Evolutionary conservation across 2,797 vertebrate species (phyloP), one percentile per base, ranked within the genome.

Genomic region (Notolabrus celidotus): DNA sequence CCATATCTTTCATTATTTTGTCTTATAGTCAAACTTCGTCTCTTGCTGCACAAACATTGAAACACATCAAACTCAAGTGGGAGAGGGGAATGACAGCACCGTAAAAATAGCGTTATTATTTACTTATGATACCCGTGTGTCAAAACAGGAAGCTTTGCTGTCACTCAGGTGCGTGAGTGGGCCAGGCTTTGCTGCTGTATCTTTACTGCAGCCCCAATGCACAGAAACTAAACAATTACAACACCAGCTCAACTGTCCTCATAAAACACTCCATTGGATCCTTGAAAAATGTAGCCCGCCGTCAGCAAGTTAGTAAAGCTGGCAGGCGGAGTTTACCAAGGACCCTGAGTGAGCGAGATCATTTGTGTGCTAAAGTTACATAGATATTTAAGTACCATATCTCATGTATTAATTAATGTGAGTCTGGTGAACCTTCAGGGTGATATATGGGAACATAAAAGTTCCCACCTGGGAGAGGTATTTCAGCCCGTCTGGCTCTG

Each of bases 321-420:
- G 60, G 68, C 55, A 71, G 57, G 55, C 12, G 2, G 46, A 46
- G 69, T 58, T 79, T 60, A 63, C 64, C 0, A 23, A 59, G 46
- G 25, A 36, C n/a, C 67, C 38, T 15, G 33, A 67, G 39, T 20
- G 34, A 50, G 71, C 0, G 1, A 42, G 36, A 73, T 74, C 4
- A 73, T 70, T 74, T 64, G 45, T 79, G 56, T 56, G 57, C 49
- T 41, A 52, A 72, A 77, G 60, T 54, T 57, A 77, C 33, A 74
- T 36, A 56, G 45, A 75, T 67, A 69, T 76, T 79, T 60, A 74
- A 71, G 31, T 4, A 29, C 25, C 22, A 72, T 60, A 52, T 80
- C 63, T 84, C 51, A 79, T 43, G 57, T 55, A 53, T 82, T 67
- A 79, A 86, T 84, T 77, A 75, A 61, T 70, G 57, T 56, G 67